A percentile compares a stretch with the other conserved stretches of the same genome.
These are phyloP conservation scores for Cyclophora albipunctata DNA, from an alignment of 2,888 invertebrate genomes.

Conservation along the genomic window DNA sequence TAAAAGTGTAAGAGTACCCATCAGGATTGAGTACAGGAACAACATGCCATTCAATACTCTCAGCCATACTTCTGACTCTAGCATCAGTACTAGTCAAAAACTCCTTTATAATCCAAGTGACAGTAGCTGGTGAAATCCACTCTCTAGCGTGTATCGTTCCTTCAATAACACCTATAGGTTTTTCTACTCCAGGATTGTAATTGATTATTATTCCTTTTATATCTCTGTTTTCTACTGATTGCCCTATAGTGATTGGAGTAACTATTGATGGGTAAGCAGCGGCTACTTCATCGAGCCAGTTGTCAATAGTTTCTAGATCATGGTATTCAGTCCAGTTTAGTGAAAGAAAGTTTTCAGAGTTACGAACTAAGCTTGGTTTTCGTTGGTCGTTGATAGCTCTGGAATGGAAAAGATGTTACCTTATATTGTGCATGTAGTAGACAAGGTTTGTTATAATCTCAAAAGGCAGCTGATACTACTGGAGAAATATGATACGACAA, in stretches of 20 bases:
- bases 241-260: conserved; percentile 70
- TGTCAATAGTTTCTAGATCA: conserved; percentile 72
- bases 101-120: conserved; percentile 81
- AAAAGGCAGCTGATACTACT: no score
- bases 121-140: conserved; percentile 81
- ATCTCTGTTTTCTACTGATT: conserved; percentile 75
- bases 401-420: conserved; percentile 14
- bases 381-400: conserved; percentile 70
- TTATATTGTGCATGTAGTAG: neutral
- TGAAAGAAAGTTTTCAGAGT: conserved; percentile 38
- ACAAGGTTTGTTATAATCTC: no score
- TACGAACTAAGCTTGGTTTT: conserved; percentile 27
- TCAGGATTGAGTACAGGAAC: conserved; percentile 85
- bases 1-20: conserved; percentile 81
- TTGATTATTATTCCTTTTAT: conserved; percentile 73
- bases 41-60: conserved; percentile 84
- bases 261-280: conserved; percentile 64
- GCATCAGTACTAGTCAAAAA: conserved; percentile 76
- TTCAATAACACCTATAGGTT: conserved; percentile 72
- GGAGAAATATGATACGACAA: no score
- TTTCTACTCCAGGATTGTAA: conserved; percentile 51
- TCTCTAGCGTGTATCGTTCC: conserved; percentile 83
- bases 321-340: conserved; percentile 77
- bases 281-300: conserved; percentile 74
- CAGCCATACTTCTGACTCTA: conserved; percentile 72